Evolutionary conservation across 2,888 invertebrate genomes (phyloP), one percentile per base, ranked within the genome.

Genomic region (Xestia sexstrigata): DNA sequence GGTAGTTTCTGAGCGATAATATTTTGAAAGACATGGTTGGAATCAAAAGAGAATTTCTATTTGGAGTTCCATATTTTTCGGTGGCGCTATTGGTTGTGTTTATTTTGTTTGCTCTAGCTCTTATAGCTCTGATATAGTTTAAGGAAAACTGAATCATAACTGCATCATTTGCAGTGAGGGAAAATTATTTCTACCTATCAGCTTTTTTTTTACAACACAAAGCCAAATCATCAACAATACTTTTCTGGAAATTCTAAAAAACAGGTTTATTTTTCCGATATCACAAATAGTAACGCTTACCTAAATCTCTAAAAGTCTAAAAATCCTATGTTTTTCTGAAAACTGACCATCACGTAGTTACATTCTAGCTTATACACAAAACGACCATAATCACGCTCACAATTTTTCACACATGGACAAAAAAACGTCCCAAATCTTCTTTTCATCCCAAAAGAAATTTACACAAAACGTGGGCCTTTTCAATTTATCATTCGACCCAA

Each of bases 401-500:
- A 74, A n/a, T 74, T 74, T 58, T 66, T 74, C 74, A 75, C 62
- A 81, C 75, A 65, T 66, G 66, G 49, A 79, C 72, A 39, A 66
- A 78, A 85, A 78, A 75, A 47, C 63, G 39, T 49, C 70, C 30
- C 47, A 35, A 85, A 75, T 45, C 72, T 55, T 74, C 65, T 65
- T 65, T 65, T 65, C 65, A 65, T 60, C 74, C 35, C 35, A 60
- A 76, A 73, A 75, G 74, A 73, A 85, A 72, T 80, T 71, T 78
- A 83, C 86, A 86, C 80, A 82, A 60, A 62, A 74, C 76, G 83
- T 76, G 72, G 81, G 76, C 76, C 77, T 79, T 82, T 84, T 87
- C 88, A 86, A 87, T 87, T 87, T 88, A 88, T 87, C 87, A 82
- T 87, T 78, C 70, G 77, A 78, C 72, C 79, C 74, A 63, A 72